Conservation (phyloP, 2,797 vertebrate species). For the Amphiprion clarkii region DNA sequence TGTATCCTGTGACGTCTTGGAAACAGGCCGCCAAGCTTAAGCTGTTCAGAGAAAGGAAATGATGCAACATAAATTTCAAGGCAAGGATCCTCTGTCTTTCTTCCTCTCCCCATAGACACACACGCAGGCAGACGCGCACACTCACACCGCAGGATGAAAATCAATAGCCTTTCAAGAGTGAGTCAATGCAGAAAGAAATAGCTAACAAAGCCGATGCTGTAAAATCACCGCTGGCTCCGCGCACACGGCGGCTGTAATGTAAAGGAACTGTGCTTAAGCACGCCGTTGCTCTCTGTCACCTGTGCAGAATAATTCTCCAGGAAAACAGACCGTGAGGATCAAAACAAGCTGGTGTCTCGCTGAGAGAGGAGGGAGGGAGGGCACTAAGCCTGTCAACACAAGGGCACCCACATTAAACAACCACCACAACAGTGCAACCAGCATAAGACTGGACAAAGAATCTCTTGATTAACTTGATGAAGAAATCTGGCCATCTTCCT, state of each 20-base stretch:
- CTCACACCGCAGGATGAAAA: slow-evolving; percentile 61
- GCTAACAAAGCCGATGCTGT: slow-evolving; percentile 67
- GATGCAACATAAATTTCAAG: slow-evolving; percentile 73
- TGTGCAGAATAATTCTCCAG: slow-evolving; percentile 24
- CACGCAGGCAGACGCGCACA: slow-evolving; percentile 29
- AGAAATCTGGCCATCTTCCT: slow-evolving; percentile 54
- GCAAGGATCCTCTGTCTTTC: slow-evolving; percentile 58
- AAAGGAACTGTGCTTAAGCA: slow-evolving; percentile 56
- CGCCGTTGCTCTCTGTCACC: slow-evolving; percentile 39
- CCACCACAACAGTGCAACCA: slow-evolving; percentile 1
- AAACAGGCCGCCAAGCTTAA: slow-evolving; percentile 58
- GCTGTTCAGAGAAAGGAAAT: slow-evolving; percentile 67
- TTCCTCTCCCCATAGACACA: slow-evolving; percentile 21
- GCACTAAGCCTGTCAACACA: not conserved
- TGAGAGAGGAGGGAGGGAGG: not conserved
- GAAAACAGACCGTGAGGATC: slow-evolving; percentile 30
- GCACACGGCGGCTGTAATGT: slow-evolving; percentile 54
- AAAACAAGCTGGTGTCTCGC: slow-evolving; percentile 15
- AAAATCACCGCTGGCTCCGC: slow-evolving; percentile 63
- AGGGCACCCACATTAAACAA: slow-evolving; percentile 6
- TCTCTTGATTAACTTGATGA: slow-evolving; percentile 56
- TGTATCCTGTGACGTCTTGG: slow-evolving; percentile 57
- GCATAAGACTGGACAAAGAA: slow-evolving; percentile 18
- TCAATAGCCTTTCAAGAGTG: slow-evolving; percentile 78
- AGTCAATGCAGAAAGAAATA: slow-evolving; percentile 80